These are phyloP conservation scores for Protaetia brevitarsis DNA, from an alignment of 1,140 invertebrate species.

Conservation along the genomic window DNA sequence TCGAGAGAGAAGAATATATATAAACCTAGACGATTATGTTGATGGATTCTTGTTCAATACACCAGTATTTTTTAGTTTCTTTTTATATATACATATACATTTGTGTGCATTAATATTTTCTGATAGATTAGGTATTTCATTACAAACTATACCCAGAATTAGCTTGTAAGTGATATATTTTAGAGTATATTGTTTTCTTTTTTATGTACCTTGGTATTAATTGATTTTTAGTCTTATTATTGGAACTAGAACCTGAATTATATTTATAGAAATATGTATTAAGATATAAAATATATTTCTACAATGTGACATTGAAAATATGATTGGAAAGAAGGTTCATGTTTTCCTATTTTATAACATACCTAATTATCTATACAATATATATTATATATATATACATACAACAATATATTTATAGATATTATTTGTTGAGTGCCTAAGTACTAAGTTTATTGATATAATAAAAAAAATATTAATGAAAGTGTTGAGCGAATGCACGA, in stretches of 20 bases:
- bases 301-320: constrained; percentile 1
- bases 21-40: not conserved
- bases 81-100: no score
- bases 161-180: constrained; percentile 32
- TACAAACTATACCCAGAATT: constrained; percentile 31
- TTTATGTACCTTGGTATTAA: constrained; percentile 39
- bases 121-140: constrained; percentile 26
- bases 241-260: constrained; percentile 2
- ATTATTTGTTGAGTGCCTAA: constrained; percentile 46
- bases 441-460: not conserved
- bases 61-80: constrained; percentile 42
- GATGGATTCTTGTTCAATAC: constrained; percentile 13
- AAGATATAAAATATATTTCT: constrained; percentile 18
- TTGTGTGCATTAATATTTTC: constrained; percentile 40
- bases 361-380: constrained; percentile 38
- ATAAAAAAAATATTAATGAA: constrained; percentile 10
- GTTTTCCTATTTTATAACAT: constrained; percentile 36
- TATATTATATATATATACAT: constrained; percentile 30
- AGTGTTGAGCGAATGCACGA: constrained; percentile 11
- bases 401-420: constrained; percentile 23
- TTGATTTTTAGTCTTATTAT: constrained; percentile 24
- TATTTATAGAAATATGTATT: constrained; percentile 46
- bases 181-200: constrained; percentile 24
- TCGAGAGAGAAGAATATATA: not conserved
- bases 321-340: constrained; percentile 31